Evolutionary conservation across 2,797 vertebrate genomes (phyloP), one percentile per base, ranked within the genome.

Genomic region (Pipistrellus pipistrellus): DNA sequence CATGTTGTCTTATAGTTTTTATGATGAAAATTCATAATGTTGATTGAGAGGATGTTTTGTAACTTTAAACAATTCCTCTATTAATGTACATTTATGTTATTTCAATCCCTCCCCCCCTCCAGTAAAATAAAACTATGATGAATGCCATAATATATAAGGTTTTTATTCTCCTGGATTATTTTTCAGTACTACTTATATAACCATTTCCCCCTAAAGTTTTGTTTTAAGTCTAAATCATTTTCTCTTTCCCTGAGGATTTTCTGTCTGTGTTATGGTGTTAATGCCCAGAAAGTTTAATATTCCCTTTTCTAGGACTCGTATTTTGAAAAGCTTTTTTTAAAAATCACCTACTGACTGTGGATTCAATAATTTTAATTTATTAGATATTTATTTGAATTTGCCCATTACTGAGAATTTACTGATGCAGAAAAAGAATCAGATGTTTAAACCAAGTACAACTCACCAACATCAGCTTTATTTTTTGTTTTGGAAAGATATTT

Each of bases 271-370:
- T 18, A 18, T 30, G 53, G 27, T 83, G 38, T 87, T 38, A 93
- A 66, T 53, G 68, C 20, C 53, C 48, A 46, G 68, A 85, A 90
- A 94, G 48, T n/a, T 85, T 44, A 73, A 51, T 69, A 4, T 46
- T 81, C 25, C 7, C 55, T 76, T 35, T 69, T 92, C 9, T 8
- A 66, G 35, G 30, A 46, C 38, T 73, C 25, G 35, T 48, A 30
- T 55, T 85, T 85, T 93, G n/a, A 93, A 89, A 64, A 62, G 53
- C 66, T 85, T 83, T n/a, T 73, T 72, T 85, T 72, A 30, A n/a
- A 44, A n/a, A n/a, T 51, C 30, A 90, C 21, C 21, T 18, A 59
- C 11, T 78, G 55, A 91, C n/a, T 76, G 0, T 88, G 44, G 66
- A 51, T 62, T 72, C 55, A 46, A 0, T 75, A 35, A 72, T 72